A percentile compares a stretch with the other conserved stretches of the same genome.
These are phyloP conservation scores for Cranoglanis bouderius DNA, from an alignment of 2,113 vertebrate genomes.

Conservation along the genomic window DNA sequence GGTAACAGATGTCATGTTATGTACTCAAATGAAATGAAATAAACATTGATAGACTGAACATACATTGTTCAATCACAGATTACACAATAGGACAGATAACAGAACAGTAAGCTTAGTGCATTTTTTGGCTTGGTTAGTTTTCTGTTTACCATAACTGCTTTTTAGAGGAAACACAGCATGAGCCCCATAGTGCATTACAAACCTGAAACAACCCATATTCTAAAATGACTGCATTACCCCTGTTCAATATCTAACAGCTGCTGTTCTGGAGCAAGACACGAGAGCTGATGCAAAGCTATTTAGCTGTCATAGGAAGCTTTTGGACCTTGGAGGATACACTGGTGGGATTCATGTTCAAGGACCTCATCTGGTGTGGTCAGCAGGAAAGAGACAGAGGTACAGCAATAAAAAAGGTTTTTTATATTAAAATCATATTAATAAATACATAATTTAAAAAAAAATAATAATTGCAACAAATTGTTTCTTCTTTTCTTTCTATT, in stretches of 20 bases:
- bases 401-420: not conserved
- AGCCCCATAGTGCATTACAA: not conserved
- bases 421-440: not conserved
- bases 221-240: not conserved
- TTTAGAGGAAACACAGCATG: not conserved
- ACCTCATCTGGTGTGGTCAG: constrained; percentile 75
- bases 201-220: not conserved
- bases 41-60: not conserved
- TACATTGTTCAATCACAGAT: not conserved
- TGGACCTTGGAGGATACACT: constrained; percentile 78
- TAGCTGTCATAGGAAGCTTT: constrained; percentile 59
- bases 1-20: too few relatives aligned
- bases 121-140: not conserved
- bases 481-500: not conserved
- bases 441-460: not conserved
- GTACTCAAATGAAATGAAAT: too few relatives aligned
- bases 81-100: not conserved
- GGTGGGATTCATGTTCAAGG: constrained; percentile 76
- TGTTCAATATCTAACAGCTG: constrained; percentile 58
- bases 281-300: constrained; percentile 67
- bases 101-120: not conserved
- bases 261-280: constrained; percentile 79
- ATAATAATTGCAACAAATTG: not conserved
- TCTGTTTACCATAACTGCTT: not conserved
- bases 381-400: constrained; percentile 62